Evolutionary conservation across 2,888 invertebrate genomes (phyloP).

Genomic region (Liodrosophila aerea): DNA sequence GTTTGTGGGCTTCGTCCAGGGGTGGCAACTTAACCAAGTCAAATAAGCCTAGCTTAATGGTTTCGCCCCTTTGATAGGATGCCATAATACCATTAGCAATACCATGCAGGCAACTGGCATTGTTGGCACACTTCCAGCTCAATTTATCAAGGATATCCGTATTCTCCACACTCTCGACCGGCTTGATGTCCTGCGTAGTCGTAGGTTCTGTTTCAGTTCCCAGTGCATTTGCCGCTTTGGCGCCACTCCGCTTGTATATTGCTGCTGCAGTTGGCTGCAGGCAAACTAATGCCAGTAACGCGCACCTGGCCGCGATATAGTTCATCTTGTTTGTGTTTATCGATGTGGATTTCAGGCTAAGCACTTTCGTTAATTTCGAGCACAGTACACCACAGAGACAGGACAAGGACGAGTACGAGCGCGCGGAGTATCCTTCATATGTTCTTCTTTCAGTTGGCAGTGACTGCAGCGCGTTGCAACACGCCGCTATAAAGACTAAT

Average conservation of each 20-base stretch:
- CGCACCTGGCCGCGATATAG: slow-evolving; percentile 42
- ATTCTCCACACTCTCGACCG: slow-evolving; percentile 51
- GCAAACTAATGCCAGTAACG: slow-evolving; percentile 43
- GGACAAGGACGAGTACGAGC: slow-evolving; percentile 39
- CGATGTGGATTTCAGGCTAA: slow-evolving; percentile 2
- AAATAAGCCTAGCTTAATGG: slow-evolving; percentile 84
- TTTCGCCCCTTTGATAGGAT: slow-evolving; percentile 84
- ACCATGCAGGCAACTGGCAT: slow-evolving; percentile 85
- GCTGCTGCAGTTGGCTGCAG: slow-evolving; percentile 46
- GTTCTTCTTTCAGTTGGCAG: slow-evolving; percentile 45
- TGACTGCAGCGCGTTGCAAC: slow-evolving; percentile 66
- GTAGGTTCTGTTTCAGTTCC: slow-evolving; percentile 15
- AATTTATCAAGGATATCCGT: slow-evolving; percentile 78
- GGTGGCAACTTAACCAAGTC: slow-evolving; percentile 84
- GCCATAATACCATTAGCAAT: slow-evolving; percentile 84
- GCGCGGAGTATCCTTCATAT: slow-evolving; percentile 68
- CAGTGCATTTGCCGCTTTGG: slow-evolving; percentile 42
- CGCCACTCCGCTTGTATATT: slow-evolving; percentile 63
- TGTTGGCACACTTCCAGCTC: slow-evolving; percentile 85
- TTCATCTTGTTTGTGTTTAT: slow-evolving; percentile 42
- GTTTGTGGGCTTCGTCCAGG: slow-evolving; percentile 53
- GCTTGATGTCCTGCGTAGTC: slow-evolving; percentile 11
- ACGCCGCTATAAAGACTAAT: slow-evolving; percentile 80
- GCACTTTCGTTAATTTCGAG: background rate
- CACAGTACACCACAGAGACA: slow-evolving; percentile 25